Conservation (phyloP, 2,797 vertebrate genomes). For the Parauchenoglanis ngamensis region DNA sequence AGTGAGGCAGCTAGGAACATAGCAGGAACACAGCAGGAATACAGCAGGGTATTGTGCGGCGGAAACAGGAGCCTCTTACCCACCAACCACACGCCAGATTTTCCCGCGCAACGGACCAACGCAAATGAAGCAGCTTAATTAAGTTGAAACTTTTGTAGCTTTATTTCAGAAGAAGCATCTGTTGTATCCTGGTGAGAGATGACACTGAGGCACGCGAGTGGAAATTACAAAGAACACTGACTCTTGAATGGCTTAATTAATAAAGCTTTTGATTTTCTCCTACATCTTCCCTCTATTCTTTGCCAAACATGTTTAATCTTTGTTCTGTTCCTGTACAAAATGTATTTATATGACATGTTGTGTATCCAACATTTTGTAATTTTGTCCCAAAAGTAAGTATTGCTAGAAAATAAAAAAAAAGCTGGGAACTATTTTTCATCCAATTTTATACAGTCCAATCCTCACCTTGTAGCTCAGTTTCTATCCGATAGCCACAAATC, state of each 20-base stretch:
- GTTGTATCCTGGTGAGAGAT: neutral
- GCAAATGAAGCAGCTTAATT: constrained; percentile 30
- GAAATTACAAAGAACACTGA: neutral
- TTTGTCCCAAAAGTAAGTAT: neutral
- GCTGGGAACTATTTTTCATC: neutral
- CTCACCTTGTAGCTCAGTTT: neutral
- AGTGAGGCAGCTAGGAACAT: constrained; percentile 33
- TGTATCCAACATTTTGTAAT: neutral
- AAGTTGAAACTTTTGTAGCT: neutral
- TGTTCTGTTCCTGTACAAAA: neutral
- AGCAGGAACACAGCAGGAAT: constrained; percentile 21
- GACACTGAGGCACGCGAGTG: neutral
- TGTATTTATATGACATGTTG: neutral
- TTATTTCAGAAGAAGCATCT: neutral
- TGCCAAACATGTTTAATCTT: neutral
- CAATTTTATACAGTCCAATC: neutral
- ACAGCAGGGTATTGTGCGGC: constrained; percentile 40
- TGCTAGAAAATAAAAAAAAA: neutral
- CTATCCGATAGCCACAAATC: neutral
- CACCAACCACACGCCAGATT: constrained; percentile 37
- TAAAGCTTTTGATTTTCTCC: neutral
- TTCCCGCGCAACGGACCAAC: constrained; percentile 28
- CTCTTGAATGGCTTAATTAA: neutral
- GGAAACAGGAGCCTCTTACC: constrained; percentile 37
- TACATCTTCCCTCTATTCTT: neutral